phyloP scores from a whole-genome alignment of 2,113 vertebrate genomes.

The Ariopsis seemanni region DNA sequence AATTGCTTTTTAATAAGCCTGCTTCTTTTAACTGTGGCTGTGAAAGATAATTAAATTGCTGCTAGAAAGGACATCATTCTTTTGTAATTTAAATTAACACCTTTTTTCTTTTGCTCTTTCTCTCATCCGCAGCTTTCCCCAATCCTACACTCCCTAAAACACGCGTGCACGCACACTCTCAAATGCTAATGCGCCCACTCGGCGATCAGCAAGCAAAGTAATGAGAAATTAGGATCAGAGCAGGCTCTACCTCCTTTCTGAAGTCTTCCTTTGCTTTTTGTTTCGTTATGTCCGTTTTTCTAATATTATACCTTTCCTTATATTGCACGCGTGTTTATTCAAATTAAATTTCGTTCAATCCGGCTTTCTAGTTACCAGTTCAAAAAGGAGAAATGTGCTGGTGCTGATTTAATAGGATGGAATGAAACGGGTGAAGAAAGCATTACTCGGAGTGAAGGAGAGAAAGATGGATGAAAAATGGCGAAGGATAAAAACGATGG shows the following conservation, averaged over 20 bases:
- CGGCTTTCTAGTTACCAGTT: neutral
- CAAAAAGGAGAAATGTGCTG: conserved; percentile 3
- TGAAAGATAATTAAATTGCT: conserved; percentile 79
- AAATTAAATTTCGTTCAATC: neutral
- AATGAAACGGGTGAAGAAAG: neutral
- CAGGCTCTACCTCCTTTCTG: conserved; percentile 62
- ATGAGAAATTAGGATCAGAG: conserved; percentile 73
- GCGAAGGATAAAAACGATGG: conserved; percentile 3
- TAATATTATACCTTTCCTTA: conserved; percentile 9
- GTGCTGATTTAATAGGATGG: conserved; percentile 26
- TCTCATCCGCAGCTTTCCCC: conserved; percentile 20
- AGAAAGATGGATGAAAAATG: conserved; percentile 24
- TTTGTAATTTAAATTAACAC: conserved; percentile 82
- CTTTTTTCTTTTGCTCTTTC: conserved; percentile 49
- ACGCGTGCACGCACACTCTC: conserved; percentile 24
- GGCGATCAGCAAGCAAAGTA: conserved; percentile 65
- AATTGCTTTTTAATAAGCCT: conserved; percentile 80
- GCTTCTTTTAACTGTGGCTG: conserved; percentile 74
- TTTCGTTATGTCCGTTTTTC: neutral
- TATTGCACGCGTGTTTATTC: neutral
- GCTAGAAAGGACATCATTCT: conserved; percentile 76
- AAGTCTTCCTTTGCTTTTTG: conserved; percentile 23
- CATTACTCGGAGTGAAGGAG: neutral
- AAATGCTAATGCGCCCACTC: conserved; percentile 38
- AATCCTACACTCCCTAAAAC: conserved; percentile 6